These are phyloP conservation scores for Scaptomyza graminum DNA, from an alignment of 1,140 invertebrate species.

Conservation along the genomic window DNA sequence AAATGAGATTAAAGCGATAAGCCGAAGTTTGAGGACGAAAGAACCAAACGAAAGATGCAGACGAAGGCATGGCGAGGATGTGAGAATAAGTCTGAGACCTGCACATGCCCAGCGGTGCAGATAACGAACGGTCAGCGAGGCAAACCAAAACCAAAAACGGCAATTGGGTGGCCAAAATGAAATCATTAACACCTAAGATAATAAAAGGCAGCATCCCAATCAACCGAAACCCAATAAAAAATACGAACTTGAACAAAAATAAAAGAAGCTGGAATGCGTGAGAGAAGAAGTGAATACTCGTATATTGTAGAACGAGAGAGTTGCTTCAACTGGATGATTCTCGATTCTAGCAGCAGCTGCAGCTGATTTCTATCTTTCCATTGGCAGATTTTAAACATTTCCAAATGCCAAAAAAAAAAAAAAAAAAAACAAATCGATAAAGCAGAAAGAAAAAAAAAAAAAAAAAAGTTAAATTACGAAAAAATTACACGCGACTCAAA, in stretches of 20 bases:
- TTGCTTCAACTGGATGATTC: no score
- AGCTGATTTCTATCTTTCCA: conserved; percentile 74
- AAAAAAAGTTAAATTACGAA: conserved; percentile 17
- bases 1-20: conserved; percentile 82
- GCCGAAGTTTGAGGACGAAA: conserved; percentile 59
- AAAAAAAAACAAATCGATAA: neutral
- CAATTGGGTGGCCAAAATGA: conserved; percentile 83
- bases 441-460: conserved; percentile 1
- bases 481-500: conserved; percentile 19
- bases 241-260: conserved; percentile 21
- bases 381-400: conserved; percentile 68
- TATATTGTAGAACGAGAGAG: neutral
- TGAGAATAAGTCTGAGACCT: conserved; percentile 27
- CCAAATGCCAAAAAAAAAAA: conserved; percentile 35
- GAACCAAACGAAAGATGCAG: conserved; percentile 33
- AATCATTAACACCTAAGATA: conserved; percentile 83
- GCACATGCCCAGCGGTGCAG: conserved; percentile 43
- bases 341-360: conserved; percentile 12
- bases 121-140: conserved; percentile 30
- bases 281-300: neutral
- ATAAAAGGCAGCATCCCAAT: conserved; percentile 52
- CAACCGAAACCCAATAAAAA: conserved; percentile 33
- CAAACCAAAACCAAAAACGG: conserved; percentile 31
- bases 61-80: conserved; percentile 26
- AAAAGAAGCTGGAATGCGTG: conserved; percentile 61